Evolutionary conservation across 2,888 invertebrate genomes (phyloP).

Genomic region (Drosophila demipolita): DNA sequence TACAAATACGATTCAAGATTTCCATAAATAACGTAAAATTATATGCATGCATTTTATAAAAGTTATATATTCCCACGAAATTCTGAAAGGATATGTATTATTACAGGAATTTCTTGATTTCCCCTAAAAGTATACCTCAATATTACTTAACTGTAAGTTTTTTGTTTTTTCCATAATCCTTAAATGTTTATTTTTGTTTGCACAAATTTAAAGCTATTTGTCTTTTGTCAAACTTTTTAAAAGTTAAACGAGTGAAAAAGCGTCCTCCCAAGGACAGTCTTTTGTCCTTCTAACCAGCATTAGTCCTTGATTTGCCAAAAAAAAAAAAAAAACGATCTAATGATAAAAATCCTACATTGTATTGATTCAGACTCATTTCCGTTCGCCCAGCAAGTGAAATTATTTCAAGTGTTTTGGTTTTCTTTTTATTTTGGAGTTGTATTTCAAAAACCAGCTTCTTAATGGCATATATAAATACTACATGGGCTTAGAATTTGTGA

Average conservation of each 20-base stretch:
- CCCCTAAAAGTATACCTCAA: neutral
- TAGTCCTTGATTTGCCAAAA: neutral
- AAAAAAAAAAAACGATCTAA: neutral
- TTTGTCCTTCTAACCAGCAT: neutral
- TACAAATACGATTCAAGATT: neutral
- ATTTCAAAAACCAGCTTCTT: slow-evolving; percentile 22
- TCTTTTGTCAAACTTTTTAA: neutral
- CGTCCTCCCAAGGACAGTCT: too few species aligned
- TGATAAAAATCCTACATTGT: neutral
- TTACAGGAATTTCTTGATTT: neutral
- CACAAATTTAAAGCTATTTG: too few species aligned
- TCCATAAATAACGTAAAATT: neutral
- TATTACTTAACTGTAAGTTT: neutral
- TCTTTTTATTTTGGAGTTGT: neutral
- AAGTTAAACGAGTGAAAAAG: neutral
- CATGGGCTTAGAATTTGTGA: neutral
- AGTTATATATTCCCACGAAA: neutral
- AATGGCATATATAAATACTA: slow-evolving; percentile 9
- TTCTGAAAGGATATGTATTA: neutral
- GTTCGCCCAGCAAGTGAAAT: neutral
- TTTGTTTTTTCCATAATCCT: neutral
- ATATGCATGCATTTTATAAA: neutral
- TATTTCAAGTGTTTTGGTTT: neutral
- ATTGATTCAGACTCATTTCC: neutral
- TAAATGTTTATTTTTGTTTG: neutral